Conservation (phyloP, 2,888 invertebrate species). For the Mayetiola destructor region DNA sequence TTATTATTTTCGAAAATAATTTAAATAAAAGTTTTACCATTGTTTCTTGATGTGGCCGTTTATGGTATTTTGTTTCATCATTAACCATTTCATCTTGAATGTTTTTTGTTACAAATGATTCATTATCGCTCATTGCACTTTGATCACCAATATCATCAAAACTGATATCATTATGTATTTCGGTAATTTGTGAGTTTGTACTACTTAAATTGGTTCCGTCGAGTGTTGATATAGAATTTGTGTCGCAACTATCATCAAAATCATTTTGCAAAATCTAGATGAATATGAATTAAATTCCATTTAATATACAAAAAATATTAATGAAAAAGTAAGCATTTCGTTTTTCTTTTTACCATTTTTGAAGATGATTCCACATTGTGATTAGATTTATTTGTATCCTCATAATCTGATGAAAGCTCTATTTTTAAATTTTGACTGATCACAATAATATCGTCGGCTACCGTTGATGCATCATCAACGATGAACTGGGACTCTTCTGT, state of each 20-base stretch:
- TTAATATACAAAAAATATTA: neutral
- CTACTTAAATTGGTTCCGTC: conserved; percentile 16
- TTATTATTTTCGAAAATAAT: neutral
- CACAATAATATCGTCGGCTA: neutral
- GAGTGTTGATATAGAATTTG: conserved; percentile 7
- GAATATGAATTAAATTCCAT: neutral
- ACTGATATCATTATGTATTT: neutral
- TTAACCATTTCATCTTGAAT: neutral
- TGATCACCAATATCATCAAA: neutral
- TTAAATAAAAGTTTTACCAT: neutral
- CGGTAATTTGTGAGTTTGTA: conserved; percentile 14
- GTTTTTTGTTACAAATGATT: neutral
- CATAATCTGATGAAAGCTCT: neutral
- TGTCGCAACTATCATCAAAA: neutral
- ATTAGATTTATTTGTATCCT: neutral
- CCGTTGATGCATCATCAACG: neutral
- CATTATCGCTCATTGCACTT: neutral
- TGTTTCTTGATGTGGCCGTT: neutral
- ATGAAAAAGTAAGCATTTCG: neutral
- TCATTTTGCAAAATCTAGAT: neutral
- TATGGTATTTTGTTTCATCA: neutral
- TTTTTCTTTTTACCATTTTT: neutral
- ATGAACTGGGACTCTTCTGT: neutral
- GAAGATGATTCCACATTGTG: neutral
- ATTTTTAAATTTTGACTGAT: neutral